Conservation (phyloP, 1,140 invertebrate species). For the Nixonia krombeini region DNA sequence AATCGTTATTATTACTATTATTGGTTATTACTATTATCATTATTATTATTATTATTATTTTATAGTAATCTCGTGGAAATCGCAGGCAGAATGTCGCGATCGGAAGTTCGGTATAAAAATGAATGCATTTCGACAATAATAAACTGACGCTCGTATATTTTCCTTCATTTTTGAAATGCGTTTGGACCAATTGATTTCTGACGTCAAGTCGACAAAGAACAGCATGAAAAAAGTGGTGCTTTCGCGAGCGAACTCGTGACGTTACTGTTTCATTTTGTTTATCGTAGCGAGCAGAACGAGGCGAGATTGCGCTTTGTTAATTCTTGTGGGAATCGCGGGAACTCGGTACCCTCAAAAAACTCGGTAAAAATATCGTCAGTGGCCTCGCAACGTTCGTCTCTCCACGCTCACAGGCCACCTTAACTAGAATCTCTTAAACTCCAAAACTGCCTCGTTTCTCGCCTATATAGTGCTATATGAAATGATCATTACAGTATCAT, state of each 20-base stretch:
- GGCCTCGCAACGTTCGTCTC: constrained; percentile 42
- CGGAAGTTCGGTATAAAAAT: constrained; percentile 34
- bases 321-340: constrained; percentile 48
- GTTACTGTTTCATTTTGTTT: constrained; percentile 31
- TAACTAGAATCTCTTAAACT: constrained; percentile 57
- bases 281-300: constrained; percentile 46
- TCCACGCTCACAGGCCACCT: constrained; percentile 42
- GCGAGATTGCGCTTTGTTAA: constrained; percentile 47
- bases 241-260: constrained; percentile 35
- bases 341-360: constrained; percentile 56
- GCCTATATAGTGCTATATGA: constrained; percentile 60
- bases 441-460: constrained; percentile 54
- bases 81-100: constrained; percentile 19
- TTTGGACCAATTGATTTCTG: constrained; percentile 53
- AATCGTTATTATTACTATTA: background rate
- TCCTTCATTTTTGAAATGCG: constrained; percentile 37
- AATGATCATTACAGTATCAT: constrained; percentile 63
- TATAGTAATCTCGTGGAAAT: background rate
- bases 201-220: constrained; percentile 50
- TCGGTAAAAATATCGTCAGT: constrained; percentile 63
- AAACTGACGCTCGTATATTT: constrained; percentile 33
- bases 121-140: constrained; percentile 23
- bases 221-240: constrained; percentile 47
- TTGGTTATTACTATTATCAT: too few relatives aligned
- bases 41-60: constrained; percentile 10